These are phyloP conservation scores for Diplazon laetatorius DNA, from an alignment of 2,888 invertebrate species.

Conservation along the genomic window DNA sequence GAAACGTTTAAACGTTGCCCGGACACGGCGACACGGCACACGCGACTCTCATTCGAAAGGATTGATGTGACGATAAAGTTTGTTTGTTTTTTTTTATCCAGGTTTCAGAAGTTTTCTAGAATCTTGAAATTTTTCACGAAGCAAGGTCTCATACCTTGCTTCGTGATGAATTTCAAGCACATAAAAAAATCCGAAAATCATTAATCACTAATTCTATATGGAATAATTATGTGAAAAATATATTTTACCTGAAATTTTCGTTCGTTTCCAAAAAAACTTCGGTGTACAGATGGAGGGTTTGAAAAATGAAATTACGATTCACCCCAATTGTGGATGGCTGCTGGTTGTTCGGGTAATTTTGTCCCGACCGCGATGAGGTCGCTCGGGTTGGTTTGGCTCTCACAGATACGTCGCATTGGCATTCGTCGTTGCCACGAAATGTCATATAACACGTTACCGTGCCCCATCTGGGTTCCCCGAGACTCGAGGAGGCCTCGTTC, in stretches of 20 bases:
- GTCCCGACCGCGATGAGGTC: not conserved
- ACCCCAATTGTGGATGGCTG: not conserved
- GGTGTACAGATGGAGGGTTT: no score
- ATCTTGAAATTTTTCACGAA: no score
- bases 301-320: not conserved
- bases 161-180: no score
- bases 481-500: not conserved
- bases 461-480: not conserved
- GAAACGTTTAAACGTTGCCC: constrained; percentile 1
- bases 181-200: no score
- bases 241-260: no score
- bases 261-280: no score
- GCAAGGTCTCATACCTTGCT: no score
- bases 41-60: constrained; percentile 1
- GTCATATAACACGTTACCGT: not conserved
- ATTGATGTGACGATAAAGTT: constrained; percentile 1
- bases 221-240: no score
- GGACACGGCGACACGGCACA: not conserved
- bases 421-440: not conserved
- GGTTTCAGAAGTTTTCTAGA: no score
- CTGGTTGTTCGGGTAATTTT: no score
- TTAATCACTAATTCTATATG: no score
- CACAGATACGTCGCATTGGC: not conserved
- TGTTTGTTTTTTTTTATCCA: no score
- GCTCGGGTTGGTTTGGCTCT: not conserved